These are phyloP conservation scores for Rhinogobio ventralis DNA, from an alignment of 2,797 vertebrate genomes.

Conservation along the genomic window DNA sequence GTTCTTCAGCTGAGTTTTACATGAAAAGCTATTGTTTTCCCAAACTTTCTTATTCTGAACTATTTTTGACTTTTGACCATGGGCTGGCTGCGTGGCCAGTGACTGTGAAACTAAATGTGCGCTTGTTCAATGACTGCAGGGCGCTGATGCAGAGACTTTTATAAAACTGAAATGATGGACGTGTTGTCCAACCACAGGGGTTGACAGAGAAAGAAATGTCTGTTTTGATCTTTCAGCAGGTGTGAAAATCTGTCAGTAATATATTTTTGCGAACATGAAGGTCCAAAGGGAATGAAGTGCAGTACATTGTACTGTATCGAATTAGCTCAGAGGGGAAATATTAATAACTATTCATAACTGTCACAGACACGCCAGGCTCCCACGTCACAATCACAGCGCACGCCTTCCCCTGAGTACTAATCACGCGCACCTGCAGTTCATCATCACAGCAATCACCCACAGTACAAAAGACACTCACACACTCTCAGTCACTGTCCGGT, in stretches of 20 bases:
- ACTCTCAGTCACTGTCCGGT: too few relatives aligned
- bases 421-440: too few relatives aligned
- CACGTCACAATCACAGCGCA: too few relatives aligned
- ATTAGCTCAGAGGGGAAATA: too few relatives aligned
- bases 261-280: neutral
- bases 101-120: slow-evolving; percentile 8
- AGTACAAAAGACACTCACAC: too few relatives aligned
- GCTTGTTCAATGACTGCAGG: neutral
- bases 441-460: too few relatives aligned
- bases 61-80: slow-evolving; percentile 4
- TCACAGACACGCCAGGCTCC: too few relatives aligned
- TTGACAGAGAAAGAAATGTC: neutral
- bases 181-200: neutral
- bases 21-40: neutral
- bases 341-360: too few relatives aligned
- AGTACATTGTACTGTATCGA: too few relatives aligned
- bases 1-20: neutral
- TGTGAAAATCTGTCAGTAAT: slow-evolving; percentile 28
- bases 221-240: slow-evolving; percentile 29
- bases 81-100: neutral
- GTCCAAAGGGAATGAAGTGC: neutral
- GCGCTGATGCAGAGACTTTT: slow-evolving; percentile 1
- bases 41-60: slow-evolving; percentile 66
- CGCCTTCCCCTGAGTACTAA: too few relatives aligned
- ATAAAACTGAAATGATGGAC: slow-evolving; percentile 10